Base-by-base conservation (phyloP, 2,797 vertebrate species). In the Semotilus atromaculatus region DNA sequence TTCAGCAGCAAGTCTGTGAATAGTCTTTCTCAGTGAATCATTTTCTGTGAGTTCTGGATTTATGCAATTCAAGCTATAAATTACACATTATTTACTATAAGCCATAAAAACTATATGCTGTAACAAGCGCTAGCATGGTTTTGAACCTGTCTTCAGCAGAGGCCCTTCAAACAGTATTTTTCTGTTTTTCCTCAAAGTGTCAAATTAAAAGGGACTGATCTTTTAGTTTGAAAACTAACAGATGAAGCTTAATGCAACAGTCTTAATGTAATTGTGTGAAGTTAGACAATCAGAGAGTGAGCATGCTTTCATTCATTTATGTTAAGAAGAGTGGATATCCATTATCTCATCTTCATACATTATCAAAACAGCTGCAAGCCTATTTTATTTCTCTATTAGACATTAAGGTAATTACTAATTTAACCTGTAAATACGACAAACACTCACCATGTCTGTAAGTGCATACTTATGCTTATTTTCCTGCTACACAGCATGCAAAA, bases 181-280 rank as follows among this genome's bases (percentile, higher is more conserved):
- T 31, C 31, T 31, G 31, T 3, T 31, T 31, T 31, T 31, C 31
- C 31, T 31, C 31, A 31, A 31, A 31, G 83, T 77, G 77, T 86
- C 79, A 55, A 83, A 64, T 87, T 84, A 76, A 87, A 87, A 26
- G 55, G 26, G 76, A 72, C 70, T 86, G 85, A 86, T 83, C 72
- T 64, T 38, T 19, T 23, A 26, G 81, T 67, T 45, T 26, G 34
- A 83, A 74, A 55, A 10, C 43, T 45, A 68, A 18, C 71, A 55
- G 43, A 43, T 26, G 40, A 74, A n/a, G 67, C 36, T 82, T 51
- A 64, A 73, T 67, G 81, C 31, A 83, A 76, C 18, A 8, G 58
- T 66, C 58, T 48, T 38, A 74, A 73, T 40, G 26, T 34, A 74
- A 34, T 79, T 67, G 53, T 71, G 66, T 16, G 18, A 53, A 29